phyloP scores from a whole-genome alignment of 2,113 vertebrate genomes.

The Theropithecus gelada region DNA sequence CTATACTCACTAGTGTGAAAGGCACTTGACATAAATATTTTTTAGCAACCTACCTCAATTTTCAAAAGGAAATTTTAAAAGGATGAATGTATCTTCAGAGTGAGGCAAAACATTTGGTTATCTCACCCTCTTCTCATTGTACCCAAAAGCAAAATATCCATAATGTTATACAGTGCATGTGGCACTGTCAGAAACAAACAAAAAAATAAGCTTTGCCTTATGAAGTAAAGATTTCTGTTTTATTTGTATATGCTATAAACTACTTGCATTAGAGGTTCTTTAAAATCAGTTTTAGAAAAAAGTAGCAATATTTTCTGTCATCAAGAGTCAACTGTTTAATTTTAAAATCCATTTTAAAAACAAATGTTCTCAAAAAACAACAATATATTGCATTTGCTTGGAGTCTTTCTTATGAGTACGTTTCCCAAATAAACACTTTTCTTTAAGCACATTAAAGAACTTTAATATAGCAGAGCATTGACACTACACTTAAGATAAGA shows the following conservation, averaged over 20 bases:
- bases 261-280: not conserved
- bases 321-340: not conserved
- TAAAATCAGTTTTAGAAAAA: not conserved
- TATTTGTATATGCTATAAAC: not conserved
- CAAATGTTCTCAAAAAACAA: not conserved
- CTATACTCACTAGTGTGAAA: not conserved
- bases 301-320: not conserved
- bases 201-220: not conserved
- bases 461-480: not conserved
- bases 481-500: not conserved
- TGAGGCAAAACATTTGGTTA: not conserved
- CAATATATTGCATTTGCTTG: not conserved
- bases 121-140: not conserved
- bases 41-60: not conserved
- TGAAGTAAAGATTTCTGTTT: slow-evolving; percentile 6
- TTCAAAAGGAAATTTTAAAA: not conserved
- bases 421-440: not conserved
- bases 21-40: not conserved
- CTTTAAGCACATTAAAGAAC: not conserved
- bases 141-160: not conserved
- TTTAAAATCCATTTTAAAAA: not conserved
- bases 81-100: slow-evolving; percentile 4
- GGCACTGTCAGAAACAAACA: not conserved
- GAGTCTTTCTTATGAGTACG: not conserved
- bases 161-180: not conserved